These are phyloP conservation scores for Molossus alvarezi DNA, from an alignment of 2,797 vertebrate species.

Conservation along the genomic window DNA sequence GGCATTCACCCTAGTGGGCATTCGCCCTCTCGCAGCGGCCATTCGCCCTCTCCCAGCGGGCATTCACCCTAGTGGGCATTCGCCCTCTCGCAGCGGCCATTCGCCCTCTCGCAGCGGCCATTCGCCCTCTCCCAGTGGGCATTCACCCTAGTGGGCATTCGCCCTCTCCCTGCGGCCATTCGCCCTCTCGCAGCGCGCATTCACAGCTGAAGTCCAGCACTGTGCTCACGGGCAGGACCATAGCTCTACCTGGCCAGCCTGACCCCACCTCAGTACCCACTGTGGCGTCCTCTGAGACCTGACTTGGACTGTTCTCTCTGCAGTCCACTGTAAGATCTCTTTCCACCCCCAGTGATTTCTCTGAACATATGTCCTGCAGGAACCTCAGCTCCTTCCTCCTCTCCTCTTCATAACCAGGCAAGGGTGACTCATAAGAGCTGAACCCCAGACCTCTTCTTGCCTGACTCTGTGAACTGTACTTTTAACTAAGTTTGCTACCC, in stretches of 20 bases:
- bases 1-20: no score
- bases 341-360: not conserved
- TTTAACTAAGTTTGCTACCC: not conserved
- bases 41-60: no score
- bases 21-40: no score
- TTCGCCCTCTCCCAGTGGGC: not conserved
- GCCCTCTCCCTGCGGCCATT: not conserved
- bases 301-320: not conserved
- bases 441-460: not conserved
- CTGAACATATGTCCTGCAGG: not conserved
- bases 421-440: not conserved
- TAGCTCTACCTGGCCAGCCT: not conserved
- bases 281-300: not conserved
- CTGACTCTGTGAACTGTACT: not conserved
- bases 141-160: no score
- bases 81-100: not conserved
- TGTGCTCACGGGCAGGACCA: not conserved
- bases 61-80: no score
- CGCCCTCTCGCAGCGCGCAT: not conserved
- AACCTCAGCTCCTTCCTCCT: not conserved
- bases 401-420: not conserved
- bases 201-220: not conserved
- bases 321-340: not conserved
- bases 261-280: not conserved
- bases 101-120: not conserved